Base-by-base conservation (phyloP, 2,797 vertebrate species). In the Hemibagrus guttatus region DNA sequence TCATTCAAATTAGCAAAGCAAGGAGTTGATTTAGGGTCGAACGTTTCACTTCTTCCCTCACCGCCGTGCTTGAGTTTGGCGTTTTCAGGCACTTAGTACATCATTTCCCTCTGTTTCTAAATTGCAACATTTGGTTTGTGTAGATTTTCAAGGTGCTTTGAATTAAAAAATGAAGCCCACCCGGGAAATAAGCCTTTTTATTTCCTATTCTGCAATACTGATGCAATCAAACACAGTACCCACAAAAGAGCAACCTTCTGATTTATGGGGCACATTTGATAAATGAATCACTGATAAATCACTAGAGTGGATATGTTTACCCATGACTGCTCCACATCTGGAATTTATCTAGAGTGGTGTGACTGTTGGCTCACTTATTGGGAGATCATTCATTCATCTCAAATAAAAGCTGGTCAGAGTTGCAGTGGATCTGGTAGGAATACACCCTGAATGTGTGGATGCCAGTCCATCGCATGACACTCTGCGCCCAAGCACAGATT, bases 141-240 rank as follows among this genome's bases (percentile, higher is more conserved):
- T 76, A 54, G 71, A 59, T 83, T 84, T 88, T 69, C 76, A 75
- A 84, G 84, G 76, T 72, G 78, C 76, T 85, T 66, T 52, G 58
- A 84, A 75, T 86, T 69, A 84, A 66, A 84, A 78, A 81, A 81
- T 81, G 83, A 66, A 58, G 84, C 66, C 80, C 79, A 86, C 81
- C 74, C 64, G 16, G 88, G 74, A 90, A 88, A 88, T 87, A 35
- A 86, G 79, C 52, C 86, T 81, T 80, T 89, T 89, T 81, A 85
- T 89, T 64, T 80, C 84, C 39, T 68, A 80, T 86, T 88, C 52
- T 81, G 88, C 75, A 42, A 85, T 56, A 74, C 88, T 92, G 89
- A 92, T 89, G 90, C 90, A 91, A 92, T 93, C 90, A 85, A 86
- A 68, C 71, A 89, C 84, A 86, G 69, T 61, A 39, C 52, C 68